Evolutionary conservation across 1,140 invertebrate species (phyloP).

Genomic region (Trichogramma pretiosum): DNA sequence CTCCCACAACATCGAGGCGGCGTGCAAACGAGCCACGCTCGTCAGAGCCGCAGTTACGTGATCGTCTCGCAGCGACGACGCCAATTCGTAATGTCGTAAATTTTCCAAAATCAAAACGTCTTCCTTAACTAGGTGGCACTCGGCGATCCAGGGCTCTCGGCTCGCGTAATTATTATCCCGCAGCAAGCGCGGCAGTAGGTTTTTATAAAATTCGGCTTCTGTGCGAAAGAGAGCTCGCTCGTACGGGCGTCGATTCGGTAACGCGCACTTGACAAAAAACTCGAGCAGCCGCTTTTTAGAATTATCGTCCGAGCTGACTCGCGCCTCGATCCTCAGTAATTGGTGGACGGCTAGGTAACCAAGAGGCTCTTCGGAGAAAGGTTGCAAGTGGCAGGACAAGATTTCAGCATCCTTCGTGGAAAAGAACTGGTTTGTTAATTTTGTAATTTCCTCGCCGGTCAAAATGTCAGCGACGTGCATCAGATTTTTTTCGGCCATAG

Average conservation of each 20-base stretch:
- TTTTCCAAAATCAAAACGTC: conserved; percentile 1
- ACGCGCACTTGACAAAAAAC: neutral
- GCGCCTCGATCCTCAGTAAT: neutral
- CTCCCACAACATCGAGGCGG: neutral
- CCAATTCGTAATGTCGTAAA: neutral
- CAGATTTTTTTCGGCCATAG: too few species aligned
- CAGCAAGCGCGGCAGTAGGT: neutral
- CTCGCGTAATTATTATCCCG: too few species aligned
- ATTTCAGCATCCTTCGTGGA: neutral
- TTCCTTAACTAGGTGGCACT: neutral
- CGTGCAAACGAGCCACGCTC: conserved; percentile 1
- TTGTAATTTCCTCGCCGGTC: neutral
- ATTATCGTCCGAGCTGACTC: too few species aligned
- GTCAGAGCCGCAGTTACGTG: neutral
- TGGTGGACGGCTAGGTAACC: conserved; percentile 2
- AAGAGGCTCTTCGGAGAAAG: neutral
- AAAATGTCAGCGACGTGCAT: too few species aligned
- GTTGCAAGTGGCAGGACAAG: neutral
- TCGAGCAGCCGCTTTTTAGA: too few species aligned
- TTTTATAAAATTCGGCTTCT: neutral
- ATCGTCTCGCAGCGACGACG: too few species aligned
- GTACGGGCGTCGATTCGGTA: neutral
- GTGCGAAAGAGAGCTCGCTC: neutral
- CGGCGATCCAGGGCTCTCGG: neutral
- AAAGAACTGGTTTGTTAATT: neutral